Base-by-base conservation (phyloP, 1,140 invertebrate genomes). In the Psilanteris sp. region DNA sequence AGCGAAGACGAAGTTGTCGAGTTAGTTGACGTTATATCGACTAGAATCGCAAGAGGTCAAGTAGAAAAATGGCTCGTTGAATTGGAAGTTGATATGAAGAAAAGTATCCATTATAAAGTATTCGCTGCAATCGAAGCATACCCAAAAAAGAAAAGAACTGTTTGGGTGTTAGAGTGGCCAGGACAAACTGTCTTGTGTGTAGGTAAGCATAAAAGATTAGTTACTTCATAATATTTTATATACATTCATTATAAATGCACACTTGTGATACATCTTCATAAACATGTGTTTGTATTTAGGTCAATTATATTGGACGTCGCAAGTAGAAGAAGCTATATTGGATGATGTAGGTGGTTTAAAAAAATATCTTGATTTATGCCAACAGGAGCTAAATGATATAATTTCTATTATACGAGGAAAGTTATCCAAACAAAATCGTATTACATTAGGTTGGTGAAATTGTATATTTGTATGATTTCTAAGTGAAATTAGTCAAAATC, bases 51-150 rank as follows among this genome's bases (percentile, higher is more conserved):
- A 1, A 90, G 95, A 79, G 96, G 97, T 59, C 95, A 96, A 88
- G 97, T 99, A 0, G 97, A 99, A 87, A 98, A 97, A 90, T 99
- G 97, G 97, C 89, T 99, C 7, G 81, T 96, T 8, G 95, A 98
- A 82, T 87, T 99, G 22, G 97, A 99, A 88, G 83, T 83, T 8
- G 91, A 93, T 48, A 98, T 98, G 96, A 94, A 96, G 75, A 92
- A 92, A 37, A 97, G 96, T 26, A 89, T 98, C 1, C 92, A 94
- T 75, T 89, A 93, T 18, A 91, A 90, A 73, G 91, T 94, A 5
- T 64, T 85, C 0, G 81, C 88, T 13, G 91, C 93, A 0, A 91
- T 93, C 44, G 88, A 91, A 39, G 93, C 92, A 39, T 97, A 97
- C 85, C 83, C 90, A 0, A 89, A 87, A 5, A 91, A 91, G 41